Conservation (phyloP, 1,140 invertebrate species). For the Hestina assimilis region DNA sequence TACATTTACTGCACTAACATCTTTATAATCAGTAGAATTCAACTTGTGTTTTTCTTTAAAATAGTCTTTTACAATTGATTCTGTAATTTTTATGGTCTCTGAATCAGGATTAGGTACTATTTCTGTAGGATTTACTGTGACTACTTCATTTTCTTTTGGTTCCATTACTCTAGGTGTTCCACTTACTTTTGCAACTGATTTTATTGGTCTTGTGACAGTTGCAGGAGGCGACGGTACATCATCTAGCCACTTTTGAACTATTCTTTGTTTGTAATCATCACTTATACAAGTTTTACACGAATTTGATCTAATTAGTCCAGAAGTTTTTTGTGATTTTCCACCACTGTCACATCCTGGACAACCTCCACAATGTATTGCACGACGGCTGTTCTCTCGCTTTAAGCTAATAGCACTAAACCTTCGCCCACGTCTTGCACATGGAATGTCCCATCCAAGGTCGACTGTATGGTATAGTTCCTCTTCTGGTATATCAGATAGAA, state of each 20-base stretch:
- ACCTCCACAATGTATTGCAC: constrained; percentile 78
- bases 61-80: constrained; percentile 31
- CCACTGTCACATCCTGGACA: constrained; percentile 82
- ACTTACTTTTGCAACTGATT: constrained; percentile 69
- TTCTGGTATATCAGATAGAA: constrained; percentile 88
- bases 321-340: constrained; percentile 50
- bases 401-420: constrained; percentile 74
- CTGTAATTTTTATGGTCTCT: constrained; percentile 31
- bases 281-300: constrained; percentile 78
- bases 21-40: constrained; percentile 11
- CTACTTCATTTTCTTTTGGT: constrained; percentile 46
- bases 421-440: constrained; percentile 61
- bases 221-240: constrained; percentile 80
- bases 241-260: constrained; percentile 85
- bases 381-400: constrained; percentile 79
- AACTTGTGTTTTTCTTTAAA: constrained; percentile 21
- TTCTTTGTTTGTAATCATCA: constrained; percentile 76
- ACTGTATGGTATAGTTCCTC: constrained; percentile 80
- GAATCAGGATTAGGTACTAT: constrained; percentile 32
- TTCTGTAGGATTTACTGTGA: constrained; percentile 35
- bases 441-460: constrained; percentile 72
- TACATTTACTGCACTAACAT: constrained; percentile 8
- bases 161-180: constrained; percentile 68
- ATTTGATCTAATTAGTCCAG: constrained; percentile 61
- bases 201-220: constrained; percentile 38